phyloP scores from a whole-genome alignment of 1,140 invertebrate genomes.

The Homalodisca vitripennis region DNA sequence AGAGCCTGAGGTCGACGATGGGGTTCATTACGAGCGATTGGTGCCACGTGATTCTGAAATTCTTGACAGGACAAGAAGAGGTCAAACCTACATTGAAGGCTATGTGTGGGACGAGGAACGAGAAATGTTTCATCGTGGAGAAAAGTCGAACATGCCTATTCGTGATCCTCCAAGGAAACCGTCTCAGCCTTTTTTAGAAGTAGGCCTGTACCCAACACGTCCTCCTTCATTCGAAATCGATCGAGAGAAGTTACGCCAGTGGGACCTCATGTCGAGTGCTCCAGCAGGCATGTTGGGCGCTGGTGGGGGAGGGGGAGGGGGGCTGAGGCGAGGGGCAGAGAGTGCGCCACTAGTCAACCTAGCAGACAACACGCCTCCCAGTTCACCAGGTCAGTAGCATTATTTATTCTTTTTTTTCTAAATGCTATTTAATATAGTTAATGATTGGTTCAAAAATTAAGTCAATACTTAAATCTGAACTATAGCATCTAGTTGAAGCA shows the following conservation, averaged over 20 bases:
- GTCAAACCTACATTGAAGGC: slow-evolving; percentile 46
- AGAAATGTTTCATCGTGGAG: slow-evolving; percentile 43
- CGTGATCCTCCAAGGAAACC: slow-evolving; percentile 33
- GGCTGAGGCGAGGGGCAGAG: slow-evolving; percentile 23
- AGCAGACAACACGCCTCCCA: slow-evolving; percentile 37
- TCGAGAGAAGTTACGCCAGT: slow-evolving; percentile 79
- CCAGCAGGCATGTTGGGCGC: slow-evolving; percentile 49
- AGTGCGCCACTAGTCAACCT: not conserved
- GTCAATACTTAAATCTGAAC: not conserved
- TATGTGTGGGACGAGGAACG: slow-evolving; percentile 53
- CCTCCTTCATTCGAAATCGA: slow-evolving; percentile 61
- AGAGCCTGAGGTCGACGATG: slow-evolving; percentile 37
- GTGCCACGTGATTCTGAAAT: slow-evolving; percentile 44
- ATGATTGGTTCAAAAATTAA: not conserved
- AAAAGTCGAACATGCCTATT: slow-evolving; percentile 23
- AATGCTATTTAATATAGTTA: not conserved
- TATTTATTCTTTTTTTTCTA: not conserved
- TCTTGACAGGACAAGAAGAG: slow-evolving; percentile 41
- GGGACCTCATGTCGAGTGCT: slow-evolving; percentile 83
- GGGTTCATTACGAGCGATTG: slow-evolving; percentile 47
- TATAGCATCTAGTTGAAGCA: not conserved
- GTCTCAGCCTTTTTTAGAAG: slow-evolving; percentile 55
- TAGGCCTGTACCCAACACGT: slow-evolving; percentile 51
- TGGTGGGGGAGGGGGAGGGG: not conserved
- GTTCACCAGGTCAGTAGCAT: slow-evolving; percentile 39